A percentile compares a stretch with the other conserved stretches of the same genome.
phyloP scores from a whole-genome alignment of 2,888 invertebrate genomes.

The Molorchus minor region DNA sequence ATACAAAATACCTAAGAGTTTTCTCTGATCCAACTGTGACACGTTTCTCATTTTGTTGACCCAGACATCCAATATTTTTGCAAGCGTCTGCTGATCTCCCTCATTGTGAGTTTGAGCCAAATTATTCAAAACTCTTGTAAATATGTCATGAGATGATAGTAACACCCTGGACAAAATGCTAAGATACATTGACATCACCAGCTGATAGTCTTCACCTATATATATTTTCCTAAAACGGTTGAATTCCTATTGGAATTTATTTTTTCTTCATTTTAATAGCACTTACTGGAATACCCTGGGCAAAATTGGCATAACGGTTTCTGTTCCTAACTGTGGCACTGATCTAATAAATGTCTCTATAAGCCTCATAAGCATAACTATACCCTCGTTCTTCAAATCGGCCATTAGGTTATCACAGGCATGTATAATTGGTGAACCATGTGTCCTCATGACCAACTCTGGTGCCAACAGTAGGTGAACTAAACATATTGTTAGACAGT shows the following conservation, averaged over 20 bases:
- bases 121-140: slow-evolving; percentile 68
- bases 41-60: slow-evolving; percentile 81
- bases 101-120: slow-evolving; percentile 63
- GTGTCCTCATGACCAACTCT: slow-evolving; percentile 76
- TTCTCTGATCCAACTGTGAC: slow-evolving; percentile 81
- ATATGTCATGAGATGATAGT: slow-evolving; percentile 73
- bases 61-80: slow-evolving; percentile 80
- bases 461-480: slow-evolving; percentile 84
- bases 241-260: neutral
- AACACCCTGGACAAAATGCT: slow-evolving; percentile 82
- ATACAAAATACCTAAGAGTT: slow-evolving; percentile 72
- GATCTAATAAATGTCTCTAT: slow-evolving; percentile 81
- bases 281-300: slow-evolving; percentile 70
- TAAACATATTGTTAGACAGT: slow-evolving; percentile 82
- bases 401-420: slow-evolving; percentile 77
- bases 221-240: slow-evolving; percentile 69
- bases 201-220: slow-evolving; percentile 74
- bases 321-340: slow-evolving; percentile 76
- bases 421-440: slow-evolving; percentile 75
- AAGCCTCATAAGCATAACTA: slow-evolving; percentile 77
- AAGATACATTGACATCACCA: slow-evolving; percentile 81
- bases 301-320: slow-evolving; percentile 73
- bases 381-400: slow-evolving; percentile 80
- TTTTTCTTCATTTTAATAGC: neutral
- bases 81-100: slow-evolving; percentile 73